Conservation (phyloP, 2,113 vertebrate genomes). For the Sylvietta virens region DNA sequence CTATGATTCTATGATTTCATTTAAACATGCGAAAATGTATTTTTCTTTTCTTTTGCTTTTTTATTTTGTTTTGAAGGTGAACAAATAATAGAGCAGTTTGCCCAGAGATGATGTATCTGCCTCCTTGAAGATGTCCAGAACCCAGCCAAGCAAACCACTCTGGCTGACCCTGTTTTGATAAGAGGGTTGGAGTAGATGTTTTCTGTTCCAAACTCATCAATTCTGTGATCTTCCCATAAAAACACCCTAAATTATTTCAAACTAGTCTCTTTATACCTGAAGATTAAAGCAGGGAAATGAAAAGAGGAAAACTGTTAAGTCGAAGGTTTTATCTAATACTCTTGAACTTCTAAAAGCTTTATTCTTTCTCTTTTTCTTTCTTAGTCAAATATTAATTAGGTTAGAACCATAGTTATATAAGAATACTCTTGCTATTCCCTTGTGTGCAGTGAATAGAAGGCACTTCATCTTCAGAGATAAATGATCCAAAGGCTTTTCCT, state of each 20-base stretch:
- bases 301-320: not conserved
- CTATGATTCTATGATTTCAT: not conserved
- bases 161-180: not conserved
- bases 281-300: not conserved
- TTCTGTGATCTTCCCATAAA: not conserved
- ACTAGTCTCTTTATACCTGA: not conserved
- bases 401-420: not conserved
- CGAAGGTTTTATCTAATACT: not conserved
- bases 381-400: not conserved
- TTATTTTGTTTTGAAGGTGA: not conserved
- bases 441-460: not conserved
- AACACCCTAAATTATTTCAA: not conserved
- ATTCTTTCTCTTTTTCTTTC: not conserved
- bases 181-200: not conserved
- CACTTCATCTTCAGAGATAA: not conserved
- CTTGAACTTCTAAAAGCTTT: not conserved
- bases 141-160: not conserved
- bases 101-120: not conserved
- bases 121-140: not conserved
- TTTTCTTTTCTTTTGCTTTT: not conserved
- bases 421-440: not conserved
- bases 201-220: not conserved
- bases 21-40: not conserved
- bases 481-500: not conserved
- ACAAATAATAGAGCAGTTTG: not conserved